Base-by-base conservation (phyloP, 2,888 invertebrate genomes). In the Lasioglossum vierecki region DNA sequence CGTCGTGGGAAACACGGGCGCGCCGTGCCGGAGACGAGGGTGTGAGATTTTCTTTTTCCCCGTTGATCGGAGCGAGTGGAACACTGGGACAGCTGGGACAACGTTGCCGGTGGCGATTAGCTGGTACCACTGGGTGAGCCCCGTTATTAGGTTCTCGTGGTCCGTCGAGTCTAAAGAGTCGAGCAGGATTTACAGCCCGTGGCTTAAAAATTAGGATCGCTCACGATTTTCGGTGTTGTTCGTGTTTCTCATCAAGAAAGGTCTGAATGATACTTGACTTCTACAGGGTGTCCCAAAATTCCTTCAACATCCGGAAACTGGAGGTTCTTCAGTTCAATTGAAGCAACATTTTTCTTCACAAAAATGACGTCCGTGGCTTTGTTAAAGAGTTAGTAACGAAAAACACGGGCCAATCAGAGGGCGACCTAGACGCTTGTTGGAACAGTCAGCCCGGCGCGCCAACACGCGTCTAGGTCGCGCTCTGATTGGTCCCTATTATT, bases 1-100 rank as follows among this genome's bases (percentile, higher is more conserved):
- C 57, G 41, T 70, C 85, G 85, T 85, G 85, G 86, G 85, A 85
- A 85, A 80, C 78, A 41, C 70, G 63, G 53, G 26, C 79, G 22
- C 73, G 53, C 26, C 41, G 35, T 30, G 63, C 30, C 15, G 9
- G 26, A 18, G 70, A 5, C 73, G 26, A 79, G 79, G 85, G 80
- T 76, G 85, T 18, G 49, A 73, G 80, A 80, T 75, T 73, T 68
- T 80, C 71, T 79, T 68, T 53, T 5, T 53, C 22, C 46, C 63
- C 78, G 41, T 41, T 41, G n/a, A n/a, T n/a, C 22, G 46, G 63
- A 46, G 46, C 26, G 9, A 26, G 53, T 39, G n/a, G 66, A 53
- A 68, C 35, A 15, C 15, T 13, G 26, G 15, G 35, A 44, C 83
- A 49, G 49, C 57, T 77, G 84, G 49, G n/a, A 84, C 49, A 44